These are phyloP conservation scores for Anolis apletophallus DNA, from an alignment of 2,797 vertebrate genomes.

Conservation along the genomic window DNA sequence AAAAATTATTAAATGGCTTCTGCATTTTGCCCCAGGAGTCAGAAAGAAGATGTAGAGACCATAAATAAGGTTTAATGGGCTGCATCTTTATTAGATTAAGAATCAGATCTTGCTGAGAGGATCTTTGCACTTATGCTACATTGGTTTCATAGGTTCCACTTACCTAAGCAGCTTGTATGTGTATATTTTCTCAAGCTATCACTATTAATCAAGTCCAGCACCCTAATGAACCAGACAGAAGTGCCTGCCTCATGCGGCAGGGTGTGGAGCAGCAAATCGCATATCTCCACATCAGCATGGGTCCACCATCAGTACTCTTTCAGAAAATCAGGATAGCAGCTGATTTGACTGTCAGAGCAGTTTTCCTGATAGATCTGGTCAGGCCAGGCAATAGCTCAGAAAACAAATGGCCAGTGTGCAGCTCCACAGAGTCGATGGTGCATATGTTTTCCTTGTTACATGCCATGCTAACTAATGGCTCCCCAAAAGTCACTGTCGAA, in stretches of 20 bases:
- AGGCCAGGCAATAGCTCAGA: too few species aligned
- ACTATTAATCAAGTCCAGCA: conserved; percentile 53
- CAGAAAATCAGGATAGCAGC: not conserved
- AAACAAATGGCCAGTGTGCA: not conserved
- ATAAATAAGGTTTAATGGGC: conserved; percentile 37
- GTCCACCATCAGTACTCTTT: not conserved
- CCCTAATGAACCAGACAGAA: not conserved
- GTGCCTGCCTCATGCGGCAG: not conserved
- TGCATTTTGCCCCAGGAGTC: conserved; percentile 21
- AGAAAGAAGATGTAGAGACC: conserved; percentile 20
- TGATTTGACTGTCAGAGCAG: not conserved
- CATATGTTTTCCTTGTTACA: not conserved
- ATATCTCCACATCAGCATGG: not conserved
- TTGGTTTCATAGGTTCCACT: conserved; percentile 48
- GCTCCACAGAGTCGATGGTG: too few species aligned
- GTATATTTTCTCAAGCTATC: conserved; percentile 37
- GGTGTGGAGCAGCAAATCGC: too few species aligned
- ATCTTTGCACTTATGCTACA: conserved; percentile 24
- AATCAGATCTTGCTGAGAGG: conserved; percentile 17
- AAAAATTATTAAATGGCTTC: conserved; percentile 23
- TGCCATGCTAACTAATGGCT: not conserved
- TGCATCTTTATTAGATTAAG: conserved; percentile 39
- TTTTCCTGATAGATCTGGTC: too few species aligned
- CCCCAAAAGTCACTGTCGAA: not conserved
- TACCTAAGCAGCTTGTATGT: conserved; percentile 44